Conservation (phyloP, 2,888 invertebrate species). For the Eulithis prunata region DNA sequence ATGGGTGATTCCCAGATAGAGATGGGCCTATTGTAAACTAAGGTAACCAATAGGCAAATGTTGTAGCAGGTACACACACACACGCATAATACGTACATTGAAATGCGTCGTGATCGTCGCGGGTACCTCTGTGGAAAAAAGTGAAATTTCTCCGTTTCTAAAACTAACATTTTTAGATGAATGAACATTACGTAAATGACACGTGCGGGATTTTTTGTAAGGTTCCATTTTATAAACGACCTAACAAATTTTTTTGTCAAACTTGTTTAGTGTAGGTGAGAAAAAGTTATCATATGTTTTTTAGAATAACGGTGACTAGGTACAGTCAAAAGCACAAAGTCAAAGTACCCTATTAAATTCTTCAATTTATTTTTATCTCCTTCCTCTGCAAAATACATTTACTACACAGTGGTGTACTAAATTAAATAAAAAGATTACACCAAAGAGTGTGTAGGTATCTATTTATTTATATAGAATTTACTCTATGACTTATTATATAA, state of each 20-base stretch:
- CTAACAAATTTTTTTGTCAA: not conserved
- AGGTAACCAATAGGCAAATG: too few species aligned
- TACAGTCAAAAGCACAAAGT: not conserved
- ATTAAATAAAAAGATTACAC: too few species aligned
- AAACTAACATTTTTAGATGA: slow-evolving; percentile 38
- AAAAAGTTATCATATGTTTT: not conserved
- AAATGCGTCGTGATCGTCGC: slow-evolving; percentile 23
- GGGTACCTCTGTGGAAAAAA: slow-evolving; percentile 36
- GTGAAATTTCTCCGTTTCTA: slow-evolving; percentile 46
- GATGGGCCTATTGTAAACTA: too few species aligned
- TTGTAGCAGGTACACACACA: too few species aligned
- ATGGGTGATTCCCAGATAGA: too few species aligned
- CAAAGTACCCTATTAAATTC: too few species aligned
- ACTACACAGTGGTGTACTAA: too few species aligned
- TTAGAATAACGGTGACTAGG: not conserved
- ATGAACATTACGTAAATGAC: slow-evolving; percentile 34
- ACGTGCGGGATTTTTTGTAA: slow-evolving; percentile 21
- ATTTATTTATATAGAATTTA: too few species aligned
- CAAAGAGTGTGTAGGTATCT: too few species aligned
- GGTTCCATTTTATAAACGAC: slow-evolving; percentile 24
- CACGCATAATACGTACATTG: not conserved
- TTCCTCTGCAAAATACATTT: too few species aligned
- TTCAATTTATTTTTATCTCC: too few species aligned
- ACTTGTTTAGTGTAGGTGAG: slow-evolving; percentile 5
- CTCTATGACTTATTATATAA: not conserved